Conservation (phyloP, 2,113 vertebrate genomes). For the Castor canadensis region DNA sequence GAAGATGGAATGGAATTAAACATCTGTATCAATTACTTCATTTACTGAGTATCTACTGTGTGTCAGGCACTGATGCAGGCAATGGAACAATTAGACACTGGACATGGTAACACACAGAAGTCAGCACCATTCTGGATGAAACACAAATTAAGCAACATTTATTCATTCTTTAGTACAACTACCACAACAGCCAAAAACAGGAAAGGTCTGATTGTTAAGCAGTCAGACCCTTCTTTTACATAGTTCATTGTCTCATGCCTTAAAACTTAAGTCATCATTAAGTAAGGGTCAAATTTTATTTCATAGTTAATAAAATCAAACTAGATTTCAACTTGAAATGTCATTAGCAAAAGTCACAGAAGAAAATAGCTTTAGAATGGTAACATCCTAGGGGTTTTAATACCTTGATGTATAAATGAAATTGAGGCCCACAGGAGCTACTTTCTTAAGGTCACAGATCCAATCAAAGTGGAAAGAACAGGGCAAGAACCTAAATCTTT, state of each 20-base stretch:
- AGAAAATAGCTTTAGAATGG: background rate
- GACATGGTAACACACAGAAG: background rate
- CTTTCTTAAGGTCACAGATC: background rate
- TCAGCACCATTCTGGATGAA: background rate
- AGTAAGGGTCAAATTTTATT: background rate
- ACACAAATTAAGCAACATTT: background rate
- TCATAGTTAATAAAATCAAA: background rate
- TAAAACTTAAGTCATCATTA: background rate
- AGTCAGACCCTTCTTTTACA: background rate
- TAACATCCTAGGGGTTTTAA: background rate
- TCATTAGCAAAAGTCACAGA: background rate
- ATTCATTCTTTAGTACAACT: background rate
- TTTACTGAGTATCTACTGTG: background rate
- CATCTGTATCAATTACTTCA: background rate
- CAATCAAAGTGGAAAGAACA: background rate
- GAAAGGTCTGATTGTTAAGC: background rate
- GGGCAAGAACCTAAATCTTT: background rate
- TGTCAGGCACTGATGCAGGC: background rate
- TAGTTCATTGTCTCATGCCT: background rate
- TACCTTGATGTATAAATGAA: background rate
- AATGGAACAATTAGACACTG: background rate
- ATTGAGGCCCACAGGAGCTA: background rate
- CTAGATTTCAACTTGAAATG: conserved; percentile 1
- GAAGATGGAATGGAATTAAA: background rate
- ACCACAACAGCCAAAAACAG: background rate